Evolutionary conservation across 2,888 invertebrate genomes (phyloP).

Genomic region (Temnothorax ravouxi): DNA sequence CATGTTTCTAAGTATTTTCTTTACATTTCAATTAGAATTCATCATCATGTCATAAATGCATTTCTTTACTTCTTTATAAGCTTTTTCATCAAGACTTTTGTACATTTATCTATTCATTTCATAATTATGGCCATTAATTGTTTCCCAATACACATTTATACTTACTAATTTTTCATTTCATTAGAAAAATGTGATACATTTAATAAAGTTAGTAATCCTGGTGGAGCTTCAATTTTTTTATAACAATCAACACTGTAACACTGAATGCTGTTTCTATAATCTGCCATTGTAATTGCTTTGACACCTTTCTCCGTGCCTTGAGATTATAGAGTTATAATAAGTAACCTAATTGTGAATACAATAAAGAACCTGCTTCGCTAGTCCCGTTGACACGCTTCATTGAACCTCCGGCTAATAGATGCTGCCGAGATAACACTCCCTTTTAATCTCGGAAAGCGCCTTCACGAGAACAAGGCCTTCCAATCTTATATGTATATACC

Average conservation of each 20-base stretch:
- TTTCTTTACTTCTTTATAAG: not conserved
- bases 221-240: not conserved
- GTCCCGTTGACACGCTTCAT: not conserved
- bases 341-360: not conserved
- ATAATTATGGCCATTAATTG: not conserved
- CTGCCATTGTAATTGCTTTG: not conserved
- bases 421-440: not conserved
- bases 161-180: not conserved
- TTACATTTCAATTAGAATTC: not conserved
- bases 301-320: not conserved
- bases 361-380: not conserved
- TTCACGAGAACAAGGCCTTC: conserved; percentile 33
- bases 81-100: not conserved
- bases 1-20: not conserved
- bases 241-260: not conserved
- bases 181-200: not conserved
- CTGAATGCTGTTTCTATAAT: not conserved
- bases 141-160: not conserved
- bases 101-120: not conserved
- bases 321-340: not conserved
- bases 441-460: conserved; percentile 17
- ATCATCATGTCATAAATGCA: not conserved
- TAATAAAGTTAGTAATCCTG: not conserved
- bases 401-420: conserved; percentile 12
- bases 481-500: not conserved